Percentiles rank a stretch among this genome's conserved stretches.
Conservation (phyloP, 2,797 vertebrate species). For the Pseudopleuronectes americanus region DNA sequence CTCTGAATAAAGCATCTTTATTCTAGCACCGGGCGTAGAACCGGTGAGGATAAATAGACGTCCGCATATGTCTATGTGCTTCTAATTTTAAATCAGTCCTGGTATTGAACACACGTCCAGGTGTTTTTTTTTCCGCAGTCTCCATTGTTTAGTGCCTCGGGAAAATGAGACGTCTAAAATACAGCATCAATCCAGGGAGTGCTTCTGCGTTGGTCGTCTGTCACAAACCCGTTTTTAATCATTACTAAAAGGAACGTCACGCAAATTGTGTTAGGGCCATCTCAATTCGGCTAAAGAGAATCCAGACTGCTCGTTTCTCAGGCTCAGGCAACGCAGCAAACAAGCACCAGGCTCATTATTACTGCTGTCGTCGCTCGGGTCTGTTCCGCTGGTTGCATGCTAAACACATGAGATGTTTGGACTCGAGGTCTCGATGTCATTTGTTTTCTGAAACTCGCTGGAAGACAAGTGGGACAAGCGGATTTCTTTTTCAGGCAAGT, state of each 20-base stretch:
- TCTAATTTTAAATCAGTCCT: conserved; percentile 34
- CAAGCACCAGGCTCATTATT: conserved; percentile 19
- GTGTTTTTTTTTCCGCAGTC: not conserved
- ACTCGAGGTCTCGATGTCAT: not conserved
- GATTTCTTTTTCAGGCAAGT: too few species aligned
- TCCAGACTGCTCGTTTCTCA: conserved; percentile 43
- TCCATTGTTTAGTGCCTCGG: conserved; percentile 5
- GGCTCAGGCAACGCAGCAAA: conserved; percentile 36
- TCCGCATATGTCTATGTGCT: conserved; percentile 19
- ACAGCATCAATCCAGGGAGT: conserved; percentile 45
- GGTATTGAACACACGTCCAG: conserved; percentile 9
- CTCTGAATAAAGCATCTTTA: conserved; percentile 57
- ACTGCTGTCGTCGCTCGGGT: conserved; percentile 27
- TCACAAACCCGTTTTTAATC: conserved; percentile 52
- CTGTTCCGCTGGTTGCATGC: not conserved
- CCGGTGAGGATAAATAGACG: conserved; percentile 45
- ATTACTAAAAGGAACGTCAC: conserved; percentile 61
- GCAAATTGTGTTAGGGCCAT: conserved; percentile 55
- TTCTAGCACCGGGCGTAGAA: conserved; percentile 22
- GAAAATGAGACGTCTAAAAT: conserved; percentile 19
- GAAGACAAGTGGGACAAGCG: not conserved
- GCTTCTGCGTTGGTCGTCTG: conserved; percentile 41
- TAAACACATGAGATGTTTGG: not conserved
- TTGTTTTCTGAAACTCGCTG: not conserved
- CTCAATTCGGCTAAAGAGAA: conserved; percentile 59